Evolutionary conservation across 2,113 vertebrate genomes (phyloP).

Genomic region (Saguinus midas): DNA sequence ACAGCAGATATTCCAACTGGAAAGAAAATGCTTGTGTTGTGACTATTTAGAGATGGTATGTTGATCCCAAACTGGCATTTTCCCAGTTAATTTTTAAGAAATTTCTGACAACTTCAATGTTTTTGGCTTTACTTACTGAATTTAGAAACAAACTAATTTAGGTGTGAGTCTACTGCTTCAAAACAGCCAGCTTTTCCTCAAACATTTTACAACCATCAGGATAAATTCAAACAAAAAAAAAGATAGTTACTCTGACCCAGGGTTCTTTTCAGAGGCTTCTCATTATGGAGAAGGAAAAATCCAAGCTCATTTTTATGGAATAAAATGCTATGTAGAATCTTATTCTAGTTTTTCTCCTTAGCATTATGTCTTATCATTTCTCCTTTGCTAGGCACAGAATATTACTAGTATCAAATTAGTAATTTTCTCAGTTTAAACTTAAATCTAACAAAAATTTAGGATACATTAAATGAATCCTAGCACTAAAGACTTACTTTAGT

Average conservation of each 20-base stretch:
- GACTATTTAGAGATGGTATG: not conserved
- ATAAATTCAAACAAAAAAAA: not conserved
- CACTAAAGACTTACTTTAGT: not conserved
- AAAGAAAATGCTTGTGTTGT: not conserved
- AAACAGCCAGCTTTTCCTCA: not conserved
- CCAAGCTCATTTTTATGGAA: not conserved
- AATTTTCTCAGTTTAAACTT: conserved; percentile 20
- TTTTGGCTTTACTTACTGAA: not conserved
- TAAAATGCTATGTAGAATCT: not conserved
- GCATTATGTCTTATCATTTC: not conserved
- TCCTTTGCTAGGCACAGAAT: not conserved
- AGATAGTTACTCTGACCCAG: not conserved
- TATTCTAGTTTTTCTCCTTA: conserved; percentile 1
- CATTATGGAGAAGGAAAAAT: not conserved
- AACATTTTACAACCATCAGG: rapidly evolving
- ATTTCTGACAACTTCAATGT: not conserved
- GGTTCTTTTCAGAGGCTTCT: not conserved
- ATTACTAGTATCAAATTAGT: not conserved
- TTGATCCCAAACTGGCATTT: not conserved
- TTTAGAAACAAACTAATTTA: not conserved
- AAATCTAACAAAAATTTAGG: not conserved
- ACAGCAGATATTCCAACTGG: not conserved
- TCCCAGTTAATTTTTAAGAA: not conserved
- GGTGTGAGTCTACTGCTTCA: not conserved
- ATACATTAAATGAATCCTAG: not conserved